These are phyloP conservation scores for Caretta caretta DNA, from an alignment of 2,113 vertebrate species.

Conservation along the genomic window DNA sequence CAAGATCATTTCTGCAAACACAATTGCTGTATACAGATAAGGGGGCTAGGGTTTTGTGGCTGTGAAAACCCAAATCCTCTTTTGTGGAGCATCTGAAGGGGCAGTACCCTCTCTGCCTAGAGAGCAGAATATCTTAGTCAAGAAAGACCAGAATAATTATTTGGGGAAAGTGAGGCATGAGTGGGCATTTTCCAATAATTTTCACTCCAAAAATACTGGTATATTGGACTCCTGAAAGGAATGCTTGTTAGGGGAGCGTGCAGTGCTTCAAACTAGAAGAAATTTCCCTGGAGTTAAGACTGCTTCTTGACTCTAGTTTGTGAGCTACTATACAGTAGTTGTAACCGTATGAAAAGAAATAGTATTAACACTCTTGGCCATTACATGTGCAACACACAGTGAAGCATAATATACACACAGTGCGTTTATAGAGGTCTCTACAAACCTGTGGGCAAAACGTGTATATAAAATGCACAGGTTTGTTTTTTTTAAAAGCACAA, in stretches of 20 bases:
- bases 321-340: background rate
- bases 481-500: background rate
- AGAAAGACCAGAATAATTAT: fast-evolving
- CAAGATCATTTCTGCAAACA: background rate
- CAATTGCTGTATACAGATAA: background rate
- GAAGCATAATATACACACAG: fast-evolving
- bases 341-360: background rate
- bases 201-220: background rate
- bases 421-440: background rate
- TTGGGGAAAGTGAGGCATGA: background rate
- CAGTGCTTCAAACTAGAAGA: background rate
- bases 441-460: background rate
- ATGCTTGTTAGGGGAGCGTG: background rate
- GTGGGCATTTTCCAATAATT: background rate
- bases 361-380: fast-evolving
- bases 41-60: background rate
- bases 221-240: background rate
- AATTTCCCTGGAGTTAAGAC: background rate
- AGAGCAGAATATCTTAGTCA: background rate
- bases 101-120: background rate
- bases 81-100: fast-evolving
- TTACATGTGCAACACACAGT: fast-evolving
- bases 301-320: fast-evolving
- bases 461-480: fast-evolving
- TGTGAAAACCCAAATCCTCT: no score